phyloP scores from a whole-genome alignment of 2,797 vertebrate genomes.

The Danionella dracula region DNA sequence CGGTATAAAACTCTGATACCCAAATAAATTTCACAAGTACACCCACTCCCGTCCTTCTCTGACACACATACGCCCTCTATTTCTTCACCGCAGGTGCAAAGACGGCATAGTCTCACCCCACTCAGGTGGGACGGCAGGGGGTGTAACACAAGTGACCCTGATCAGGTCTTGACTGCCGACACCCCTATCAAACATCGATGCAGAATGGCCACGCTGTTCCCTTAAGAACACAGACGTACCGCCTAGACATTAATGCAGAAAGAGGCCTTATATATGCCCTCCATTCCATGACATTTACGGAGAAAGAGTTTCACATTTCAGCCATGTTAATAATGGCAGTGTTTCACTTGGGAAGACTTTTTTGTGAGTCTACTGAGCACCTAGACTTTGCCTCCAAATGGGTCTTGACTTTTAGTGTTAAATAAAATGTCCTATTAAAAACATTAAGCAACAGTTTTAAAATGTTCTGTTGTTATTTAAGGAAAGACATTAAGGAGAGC shows the following conservation, averaged over 20 bases:
- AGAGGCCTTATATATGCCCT: conserved; percentile 48
- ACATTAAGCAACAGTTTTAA: conserved; percentile 50
- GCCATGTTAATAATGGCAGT: conserved; percentile 55
- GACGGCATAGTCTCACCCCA: neutral
- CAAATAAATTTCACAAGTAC: conserved; percentile 69
- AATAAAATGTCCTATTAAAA: conserved; percentile 63
- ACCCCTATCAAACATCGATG: neutral
- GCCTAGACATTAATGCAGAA: conserved; percentile 43
- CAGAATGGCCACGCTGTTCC: conserved; percentile 16
- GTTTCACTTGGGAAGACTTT: conserved; percentile 47
- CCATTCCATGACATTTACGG: conserved; percentile 61
- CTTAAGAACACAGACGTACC: conserved; percentile 9
- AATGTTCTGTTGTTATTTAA: conserved; percentile 45
- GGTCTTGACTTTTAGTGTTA: conserved; percentile 56
- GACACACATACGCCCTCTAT: conserved; percentile 22
- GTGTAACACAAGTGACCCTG: conserved; percentile 46
- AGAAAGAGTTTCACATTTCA: conserved; percentile 56
- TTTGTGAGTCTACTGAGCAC: conserved; percentile 27
- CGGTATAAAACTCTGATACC: conserved; percentile 61
- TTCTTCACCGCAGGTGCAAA: conserved; percentile 45
- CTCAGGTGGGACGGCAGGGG: conserved; percentile 33
- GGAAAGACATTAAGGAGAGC: conserved; percentile 17
- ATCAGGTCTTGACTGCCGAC: conserved; percentile 31
- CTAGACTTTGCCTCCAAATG: conserved; percentile 51
- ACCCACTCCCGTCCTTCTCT: conserved; percentile 26